phyloP scores from a whole-genome alignment of 2,113 vertebrate species.

The Turdus rufiventris region DNA sequence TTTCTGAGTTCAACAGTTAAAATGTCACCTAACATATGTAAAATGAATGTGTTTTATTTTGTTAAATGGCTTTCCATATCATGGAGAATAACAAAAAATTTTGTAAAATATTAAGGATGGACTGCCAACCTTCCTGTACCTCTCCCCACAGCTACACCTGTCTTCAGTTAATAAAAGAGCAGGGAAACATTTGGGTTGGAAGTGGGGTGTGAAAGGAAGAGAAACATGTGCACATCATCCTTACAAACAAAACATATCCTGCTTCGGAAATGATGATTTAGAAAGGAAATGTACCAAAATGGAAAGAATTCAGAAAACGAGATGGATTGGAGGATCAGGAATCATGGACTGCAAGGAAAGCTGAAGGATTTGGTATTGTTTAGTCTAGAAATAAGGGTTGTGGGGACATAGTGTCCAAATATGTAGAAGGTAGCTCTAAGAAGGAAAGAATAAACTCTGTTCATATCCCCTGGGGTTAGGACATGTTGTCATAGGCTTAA shows the following conservation, averaged over 20 bases:
- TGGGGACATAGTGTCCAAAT: conserved; percentile 8
- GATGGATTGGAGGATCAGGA: not conserved
- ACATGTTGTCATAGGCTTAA: conserved; percentile 13
- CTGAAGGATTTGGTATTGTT: conserved; percentile 43
- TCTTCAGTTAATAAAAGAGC: not conserved
- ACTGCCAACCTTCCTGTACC: not conserved
- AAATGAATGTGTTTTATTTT: conserved; percentile 47
- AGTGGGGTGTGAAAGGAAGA: conserved; percentile 39
- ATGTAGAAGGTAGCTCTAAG: conserved; percentile 8
- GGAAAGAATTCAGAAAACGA: conserved; percentile 39
- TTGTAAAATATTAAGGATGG: conserved; percentile 36
- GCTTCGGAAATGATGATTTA: not conserved
- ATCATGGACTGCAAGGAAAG: not conserved
- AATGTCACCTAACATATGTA: conserved; percentile 29
- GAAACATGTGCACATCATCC: not conserved
- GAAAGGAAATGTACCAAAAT: conserved; percentile 9
- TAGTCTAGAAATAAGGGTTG: conserved; percentile 32
- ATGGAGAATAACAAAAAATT: not conserved
- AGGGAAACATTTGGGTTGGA: not conserved
- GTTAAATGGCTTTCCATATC: not conserved
- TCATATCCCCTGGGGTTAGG: conserved; percentile 13
- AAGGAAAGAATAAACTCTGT: conserved; percentile 4
- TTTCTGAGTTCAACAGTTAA: conserved; percentile 13
- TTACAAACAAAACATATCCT: not conserved
- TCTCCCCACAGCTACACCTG: not conserved